A percentile compares a stretch with the other conserved stretches of the same genome.
Evolutionary conservation across 92 coral and sea anemone species (phyloP).

Genomic region (Pocillopora grandis): DNA sequence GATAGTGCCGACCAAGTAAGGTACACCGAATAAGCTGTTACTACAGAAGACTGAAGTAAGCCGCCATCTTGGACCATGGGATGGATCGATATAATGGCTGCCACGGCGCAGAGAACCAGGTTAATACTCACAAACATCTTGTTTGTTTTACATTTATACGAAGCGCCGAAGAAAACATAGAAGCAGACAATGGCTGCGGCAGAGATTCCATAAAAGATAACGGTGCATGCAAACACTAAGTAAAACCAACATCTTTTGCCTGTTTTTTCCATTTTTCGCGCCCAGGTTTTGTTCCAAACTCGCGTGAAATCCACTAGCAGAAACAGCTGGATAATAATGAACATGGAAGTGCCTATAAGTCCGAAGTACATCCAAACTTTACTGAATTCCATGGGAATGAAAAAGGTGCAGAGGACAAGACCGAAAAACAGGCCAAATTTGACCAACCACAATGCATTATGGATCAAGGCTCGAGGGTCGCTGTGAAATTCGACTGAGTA

Average conservation of each 20-base stretch:
- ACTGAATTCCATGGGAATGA: slow-evolving; percentile 92
- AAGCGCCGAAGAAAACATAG: slow-evolving; percentile 72
- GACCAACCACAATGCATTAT: slow-evolving; percentile 90
- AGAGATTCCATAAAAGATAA: slow-evolving; percentile 66
- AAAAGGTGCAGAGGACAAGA: slow-evolving; percentile 79
- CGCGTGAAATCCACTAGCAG: slow-evolving; percentile 80
- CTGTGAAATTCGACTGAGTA: slow-evolving; percentile 67
- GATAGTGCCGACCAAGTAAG: slow-evolving; percentile 93
- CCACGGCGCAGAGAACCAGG: slow-evolving; percentile 78
- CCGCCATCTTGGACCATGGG: slow-evolving; percentile 90
- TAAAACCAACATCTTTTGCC: slow-evolving; percentile 68
- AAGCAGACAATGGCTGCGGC: slow-evolving; percentile 70
- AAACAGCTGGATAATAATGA: slow-evolving; percentile 78
- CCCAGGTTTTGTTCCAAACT: slow-evolving; percentile 64
- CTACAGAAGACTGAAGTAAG: slow-evolving; percentile 76
- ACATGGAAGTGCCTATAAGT: slow-evolving; percentile 83
- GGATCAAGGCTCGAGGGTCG: slow-evolving; percentile 89
- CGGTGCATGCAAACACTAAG: slow-evolving; percentile 50
- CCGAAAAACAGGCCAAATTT: slow-evolving; percentile 92
- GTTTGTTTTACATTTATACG: slow-evolving; percentile 77
- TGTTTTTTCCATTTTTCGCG: slow-evolving; percentile 68
- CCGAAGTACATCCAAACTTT: slow-evolving; percentile 86
- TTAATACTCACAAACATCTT: slow-evolving; percentile 87
- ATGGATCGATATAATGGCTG: slow-evolving; percentile 82
- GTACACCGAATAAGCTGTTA: slow-evolving; percentile 73